These are phyloP conservation scores for Euphonia xanthogaster DNA, from an alignment of 2,797 vertebrate species.

Conservation along the genomic window DNA sequence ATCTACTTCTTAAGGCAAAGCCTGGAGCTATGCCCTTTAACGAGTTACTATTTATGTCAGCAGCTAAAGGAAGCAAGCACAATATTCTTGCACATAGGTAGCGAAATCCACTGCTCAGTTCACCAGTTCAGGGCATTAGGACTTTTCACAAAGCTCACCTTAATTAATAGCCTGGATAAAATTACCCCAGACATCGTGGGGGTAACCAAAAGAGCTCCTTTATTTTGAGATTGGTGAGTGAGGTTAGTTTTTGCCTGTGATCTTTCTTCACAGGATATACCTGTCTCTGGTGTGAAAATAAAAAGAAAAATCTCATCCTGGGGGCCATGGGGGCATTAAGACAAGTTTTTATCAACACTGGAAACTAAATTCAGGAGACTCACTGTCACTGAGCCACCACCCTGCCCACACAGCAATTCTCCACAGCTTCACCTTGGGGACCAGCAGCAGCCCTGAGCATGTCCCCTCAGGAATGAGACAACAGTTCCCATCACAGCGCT, in stretches of 20 bases:
- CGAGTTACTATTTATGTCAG: neutral
- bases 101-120: neutral
- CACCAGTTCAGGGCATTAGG: neutral
- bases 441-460: neutral
- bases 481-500: neutral
- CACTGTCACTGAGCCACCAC: neutral
- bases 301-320: neutral
- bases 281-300: neutral
- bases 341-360: neutral
- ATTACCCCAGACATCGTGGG: accelerated
- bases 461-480: neutral
- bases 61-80: neutral
- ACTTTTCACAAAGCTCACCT: neutral
- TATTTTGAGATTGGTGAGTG: neutral
- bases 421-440: accelerated
- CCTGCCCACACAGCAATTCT: accelerated
- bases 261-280: neutral
- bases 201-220: neutral
- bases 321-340: neutral
- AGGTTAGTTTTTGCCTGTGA: neutral
- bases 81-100: neutral
- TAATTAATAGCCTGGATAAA: neutral
- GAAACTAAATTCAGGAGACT: neutral
- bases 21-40: neutral
- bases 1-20: constrained; percentile 15